phyloP scores from a whole-genome alignment of 2,797 vertebrate species.

The Crypturellus tataupa region DNA sequence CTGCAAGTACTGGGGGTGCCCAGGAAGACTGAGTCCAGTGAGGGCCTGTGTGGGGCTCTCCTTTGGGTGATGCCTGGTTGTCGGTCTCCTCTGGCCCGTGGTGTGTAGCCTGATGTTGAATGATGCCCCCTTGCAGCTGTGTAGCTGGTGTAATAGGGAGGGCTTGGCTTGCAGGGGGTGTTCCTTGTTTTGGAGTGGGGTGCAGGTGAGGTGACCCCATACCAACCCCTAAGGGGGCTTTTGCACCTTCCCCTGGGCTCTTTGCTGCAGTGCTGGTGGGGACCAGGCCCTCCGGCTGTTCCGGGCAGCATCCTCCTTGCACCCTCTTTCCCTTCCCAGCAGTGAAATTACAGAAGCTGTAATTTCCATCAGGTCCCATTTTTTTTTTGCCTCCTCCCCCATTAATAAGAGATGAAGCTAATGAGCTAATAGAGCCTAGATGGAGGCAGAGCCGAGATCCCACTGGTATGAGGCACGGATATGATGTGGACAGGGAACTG shows the following conservation, averaged over 20 bases:
- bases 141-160: background rate
- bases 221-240: background rate
- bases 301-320: background rate
- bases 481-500: background rate
- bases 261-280: background rate
- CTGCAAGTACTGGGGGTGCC: background rate
- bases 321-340: background rate
- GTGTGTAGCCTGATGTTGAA: background rate
- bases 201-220: background rate
- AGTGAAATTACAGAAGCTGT: background rate
- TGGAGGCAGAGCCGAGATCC: slow-evolving; percentile 11
- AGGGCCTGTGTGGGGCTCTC: background rate
- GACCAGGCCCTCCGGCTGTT: background rate
- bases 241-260: background rate
- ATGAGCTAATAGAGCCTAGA: slow-evolving; percentile 37
- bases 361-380: slow-evolving; percentile 53
- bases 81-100: background rate
- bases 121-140: background rate
- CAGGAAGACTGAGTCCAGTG: background rate
- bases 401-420: slow-evolving; percentile 70
- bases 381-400: slow-evolving; percentile 14
- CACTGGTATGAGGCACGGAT: background rate
- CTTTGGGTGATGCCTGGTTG: background rate
- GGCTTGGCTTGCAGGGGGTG: background rate
- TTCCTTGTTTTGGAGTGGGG: background rate